Percentiles rank a stretch among this genome's conserved stretches.
phyloP scores from a whole-genome alignment of 2,888 invertebrate genomes.

The Maniola hyperantus region DNA sequence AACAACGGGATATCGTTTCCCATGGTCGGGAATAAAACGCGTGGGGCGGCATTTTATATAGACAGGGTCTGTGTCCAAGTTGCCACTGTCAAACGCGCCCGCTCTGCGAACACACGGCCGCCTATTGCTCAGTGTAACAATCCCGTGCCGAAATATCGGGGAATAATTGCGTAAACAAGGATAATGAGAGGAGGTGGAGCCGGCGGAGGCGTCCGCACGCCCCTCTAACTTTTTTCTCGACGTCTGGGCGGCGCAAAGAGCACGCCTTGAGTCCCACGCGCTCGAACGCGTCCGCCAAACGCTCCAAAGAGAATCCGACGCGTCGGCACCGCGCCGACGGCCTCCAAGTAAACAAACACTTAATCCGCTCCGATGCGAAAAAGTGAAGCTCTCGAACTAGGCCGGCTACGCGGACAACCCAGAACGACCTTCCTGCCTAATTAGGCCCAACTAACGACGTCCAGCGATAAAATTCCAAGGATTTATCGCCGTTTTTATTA shows the following conservation, averaged over 20 bases:
- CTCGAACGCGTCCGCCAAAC: slow-evolving; percentile 67
- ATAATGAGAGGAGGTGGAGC: slow-evolving; percentile 81
- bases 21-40: slow-evolving; percentile 65
- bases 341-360: slow-evolving; percentile 60
- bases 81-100: slow-evolving; percentile 77
- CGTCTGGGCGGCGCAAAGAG: slow-evolving; percentile 75
- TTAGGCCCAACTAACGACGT: slow-evolving; percentile 27
- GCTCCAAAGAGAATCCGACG: slow-evolving; percentile 65
- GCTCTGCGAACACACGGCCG: slow-evolving; percentile 72
- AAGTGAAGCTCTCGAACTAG: slow-evolving; percentile 27
- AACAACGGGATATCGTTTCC: slow-evolving; percentile 61
- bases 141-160: slow-evolving; percentile 69
- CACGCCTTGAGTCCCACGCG: slow-evolving; percentile 76
- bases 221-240: slow-evolving; percentile 74
- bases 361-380: slow-evolving; percentile 26
- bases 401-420: slow-evolving; percentile 22
- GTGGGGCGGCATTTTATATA: slow-evolving; percentile 79
- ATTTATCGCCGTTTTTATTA: slow-evolving; percentile 34
- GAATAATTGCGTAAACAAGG: slow-evolving; percentile 77
- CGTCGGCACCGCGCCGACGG: slow-evolving; percentile 62
- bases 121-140: slow-evolving; percentile 51
- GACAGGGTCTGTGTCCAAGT: slow-evolving; percentile 68
- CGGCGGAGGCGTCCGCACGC: slow-evolving; percentile 62
- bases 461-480: slow-evolving; percentile 15
- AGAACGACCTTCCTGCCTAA: slow-evolving; percentile 29